phyloP scores from a whole-genome alignment of 2,113 vertebrate species.

The Aptenodytes patagonicus region DNA sequence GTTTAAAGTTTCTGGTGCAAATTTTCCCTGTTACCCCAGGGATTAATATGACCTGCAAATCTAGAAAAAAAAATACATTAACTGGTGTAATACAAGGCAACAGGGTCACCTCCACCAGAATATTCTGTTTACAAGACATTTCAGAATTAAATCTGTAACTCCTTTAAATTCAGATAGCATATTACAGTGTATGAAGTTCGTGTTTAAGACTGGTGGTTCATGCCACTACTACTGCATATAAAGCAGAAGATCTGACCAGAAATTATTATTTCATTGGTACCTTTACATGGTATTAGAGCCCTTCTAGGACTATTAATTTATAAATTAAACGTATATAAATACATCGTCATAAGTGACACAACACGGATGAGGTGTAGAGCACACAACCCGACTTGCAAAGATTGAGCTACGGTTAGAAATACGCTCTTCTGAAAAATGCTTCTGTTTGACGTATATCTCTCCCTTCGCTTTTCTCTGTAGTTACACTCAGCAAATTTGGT shows the following conservation, averaged over 20 bases:
- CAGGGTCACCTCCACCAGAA: neutral
- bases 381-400: neutral
- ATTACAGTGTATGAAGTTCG: neutral
- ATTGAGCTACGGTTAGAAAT: neutral
- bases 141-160: neutral
- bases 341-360: accelerated
- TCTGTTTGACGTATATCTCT: neutral
- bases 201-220: neutral
- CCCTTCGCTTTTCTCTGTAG: neutral
- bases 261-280: neutral
- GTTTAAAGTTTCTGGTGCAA: neutral
- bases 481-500: neutral
- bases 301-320: neutral
- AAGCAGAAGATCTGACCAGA: neutral
- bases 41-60: neutral
- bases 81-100: neutral
- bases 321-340: neutral
- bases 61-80: neutral
- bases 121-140: neutral
- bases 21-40: neutral
- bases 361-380: neutral
- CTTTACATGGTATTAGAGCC: neutral
- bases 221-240: neutral
- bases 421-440: neutral
- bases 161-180: neutral